These are phyloP conservation scores for Neomorphus geoffroyi DNA, from an alignment of 2,797 vertebrate genomes.

Conservation along the genomic window DNA sequence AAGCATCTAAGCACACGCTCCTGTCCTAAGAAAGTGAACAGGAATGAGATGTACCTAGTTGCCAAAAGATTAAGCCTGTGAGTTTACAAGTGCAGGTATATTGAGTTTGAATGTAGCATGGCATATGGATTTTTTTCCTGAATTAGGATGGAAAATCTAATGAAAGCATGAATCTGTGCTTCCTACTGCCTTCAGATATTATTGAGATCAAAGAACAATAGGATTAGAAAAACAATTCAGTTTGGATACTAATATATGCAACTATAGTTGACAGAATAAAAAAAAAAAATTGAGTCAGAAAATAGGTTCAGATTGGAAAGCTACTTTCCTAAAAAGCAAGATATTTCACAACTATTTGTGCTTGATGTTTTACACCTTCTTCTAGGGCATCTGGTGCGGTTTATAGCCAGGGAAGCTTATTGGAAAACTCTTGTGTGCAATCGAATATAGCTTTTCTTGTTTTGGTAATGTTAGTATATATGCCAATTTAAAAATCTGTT, in stretches of 20 bases:
- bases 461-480: not conserved
- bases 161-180: not conserved
- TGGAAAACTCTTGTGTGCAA: not conserved
- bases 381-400: not conserved
- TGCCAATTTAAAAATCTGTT: not conserved
- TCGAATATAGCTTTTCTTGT: not conserved
- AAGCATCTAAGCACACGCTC: not conserved
- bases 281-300: not conserved
- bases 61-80: not conserved
- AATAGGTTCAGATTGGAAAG: not conserved
- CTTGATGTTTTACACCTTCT: not conserved
- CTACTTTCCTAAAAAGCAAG: not conserved
- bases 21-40: not conserved
- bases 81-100: not conserved
- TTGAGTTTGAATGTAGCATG: not conserved
- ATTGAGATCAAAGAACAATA: not conserved
- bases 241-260: not conserved
- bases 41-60: not conserved
- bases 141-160: not conserved
- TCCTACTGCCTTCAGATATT: not conserved
- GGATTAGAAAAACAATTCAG: not conserved
- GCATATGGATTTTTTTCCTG: not conserved
- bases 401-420: not conserved
- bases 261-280: not conserved
- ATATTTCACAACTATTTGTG: not conserved